Evolutionary conservation across 1,140 invertebrate species (phyloP).

Genomic region (Drosophila triauraria): DNA sequence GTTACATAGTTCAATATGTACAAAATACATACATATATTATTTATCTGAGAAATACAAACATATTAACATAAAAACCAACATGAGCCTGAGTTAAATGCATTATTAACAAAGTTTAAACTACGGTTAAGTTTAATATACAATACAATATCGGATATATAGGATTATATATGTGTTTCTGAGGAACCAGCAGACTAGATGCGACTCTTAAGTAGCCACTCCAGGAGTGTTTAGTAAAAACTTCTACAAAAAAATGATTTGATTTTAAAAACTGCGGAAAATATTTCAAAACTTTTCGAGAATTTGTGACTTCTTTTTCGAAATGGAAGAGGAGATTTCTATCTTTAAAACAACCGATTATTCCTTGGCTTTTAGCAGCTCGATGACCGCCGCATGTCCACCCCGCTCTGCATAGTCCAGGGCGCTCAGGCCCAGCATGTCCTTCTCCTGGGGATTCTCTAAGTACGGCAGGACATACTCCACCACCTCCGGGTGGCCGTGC

Average conservation of each 20-base stretch:
- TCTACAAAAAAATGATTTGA: background rate
- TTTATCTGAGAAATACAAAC: background rate
- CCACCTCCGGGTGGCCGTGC: constrained; percentile 82
- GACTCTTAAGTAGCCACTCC: constrained; percentile 3
- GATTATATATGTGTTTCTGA: background rate
- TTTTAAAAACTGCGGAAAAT: background rate
- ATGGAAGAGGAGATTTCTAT: constrained; percentile 9
- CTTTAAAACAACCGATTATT: background rate
- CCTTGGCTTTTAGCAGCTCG: constrained; percentile 26
- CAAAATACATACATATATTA: background rate
- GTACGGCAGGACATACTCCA: constrained; percentile 85
- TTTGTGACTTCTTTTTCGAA: background rate
- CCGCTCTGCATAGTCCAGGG: constrained; percentile 85
- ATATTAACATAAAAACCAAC: background rate
- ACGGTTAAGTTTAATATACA: background rate
- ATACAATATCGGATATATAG: background rate
- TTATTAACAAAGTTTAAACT: background rate
- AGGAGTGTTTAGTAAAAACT: background rate
- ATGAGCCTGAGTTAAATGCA: constrained; percentile 1
- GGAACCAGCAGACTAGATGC: constrained; percentile 20
- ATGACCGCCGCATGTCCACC: constrained; percentile 68
- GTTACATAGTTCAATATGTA: background rate
- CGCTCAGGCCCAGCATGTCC: constrained; percentile 86
- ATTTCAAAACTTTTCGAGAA: background rate
- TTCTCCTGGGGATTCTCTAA: constrained; percentile 71